Percentiles rank a stretch among this genome's conserved stretches.
These are phyloP conservation scores for Macaria liturata DNA, from an alignment of 2,888 invertebrate species.

Conservation along the genomic window DNA sequence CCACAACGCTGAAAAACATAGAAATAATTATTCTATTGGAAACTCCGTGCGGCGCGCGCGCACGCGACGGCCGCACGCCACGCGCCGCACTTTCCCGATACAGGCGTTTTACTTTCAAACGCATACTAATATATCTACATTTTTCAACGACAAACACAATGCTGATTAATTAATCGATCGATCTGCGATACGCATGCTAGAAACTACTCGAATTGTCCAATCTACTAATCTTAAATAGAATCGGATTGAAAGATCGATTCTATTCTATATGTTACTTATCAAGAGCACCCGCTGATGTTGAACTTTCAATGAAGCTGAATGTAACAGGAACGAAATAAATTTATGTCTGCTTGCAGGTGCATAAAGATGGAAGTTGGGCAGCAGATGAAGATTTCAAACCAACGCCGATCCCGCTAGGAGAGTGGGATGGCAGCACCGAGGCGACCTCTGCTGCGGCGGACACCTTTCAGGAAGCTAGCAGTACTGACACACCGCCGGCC, in stretches of 20 bases:
- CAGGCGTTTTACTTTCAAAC: constrained; percentile 79
- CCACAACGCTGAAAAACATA: constrained; percentile 40
- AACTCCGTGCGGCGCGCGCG: constrained; percentile 58
- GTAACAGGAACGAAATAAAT: too few species aligned
- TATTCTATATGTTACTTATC: too few species aligned
- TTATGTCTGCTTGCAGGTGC: constrained; percentile 55
- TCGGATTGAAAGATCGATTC: too few species aligned
- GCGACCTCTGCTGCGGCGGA: constrained; percentile 37
- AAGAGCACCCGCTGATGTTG: too few species aligned
- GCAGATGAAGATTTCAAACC: constrained; percentile 66
- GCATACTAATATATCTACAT: constrained; percentile 63
- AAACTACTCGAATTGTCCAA: too few species aligned
- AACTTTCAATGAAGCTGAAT: too few species aligned
- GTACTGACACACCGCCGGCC: constrained; percentile 46
- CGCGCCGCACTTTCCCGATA: constrained; percentile 70
- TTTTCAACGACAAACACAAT: constrained; percentile 45
- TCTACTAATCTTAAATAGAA: too few species aligned
- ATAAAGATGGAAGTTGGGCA: constrained; percentile 52
- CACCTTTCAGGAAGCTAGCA: constrained; percentile 54
- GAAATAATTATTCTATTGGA: constrained; percentile 64
- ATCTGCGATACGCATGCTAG: background rate
- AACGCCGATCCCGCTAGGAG: constrained; percentile 69
- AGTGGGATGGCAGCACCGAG: constrained; percentile 52
- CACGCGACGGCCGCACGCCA: constrained; percentile 63
- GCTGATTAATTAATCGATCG: constrained; percentile 17